Base-by-base conservation (phyloP, 2,113 vertebrate species). In the Nipponia nippon region DNA sequence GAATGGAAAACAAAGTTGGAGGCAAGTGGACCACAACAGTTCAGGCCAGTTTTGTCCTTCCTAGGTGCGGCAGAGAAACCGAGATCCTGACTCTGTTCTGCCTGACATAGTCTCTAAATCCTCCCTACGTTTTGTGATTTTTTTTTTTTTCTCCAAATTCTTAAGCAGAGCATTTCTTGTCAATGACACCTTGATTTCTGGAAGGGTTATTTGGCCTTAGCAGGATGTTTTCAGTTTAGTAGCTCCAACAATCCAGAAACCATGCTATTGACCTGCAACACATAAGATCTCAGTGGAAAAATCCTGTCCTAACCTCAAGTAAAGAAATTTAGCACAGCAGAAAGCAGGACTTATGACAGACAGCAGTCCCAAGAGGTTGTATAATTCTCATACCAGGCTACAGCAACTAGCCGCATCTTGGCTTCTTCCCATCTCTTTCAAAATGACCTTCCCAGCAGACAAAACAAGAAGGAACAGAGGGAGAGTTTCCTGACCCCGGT, bases 381-480 rank as follows among this genome's bases (percentile, higher is more conserved):
- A 13, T 52, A 13, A 83, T 52, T 71, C 89, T 82, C 92, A 70
- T 23, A 15, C 69, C 7, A 26, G 89, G 76, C 84, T 70, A 42
- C 76, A 69, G 73, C 83, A 73, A 89, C 14, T 52, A 88, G 90
- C 88, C 6, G 78, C 87, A 82, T 26, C 88, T 46, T 95, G 95
- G 92, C 92, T 93, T 15, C 88, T 42, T 67, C 94, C 85, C 94
- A 94, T 52, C 26, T 89, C 88, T 78, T 89, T 47, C 85, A 86
- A 13, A 86, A 36, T 4, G 89, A 95, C 94, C 83, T 97, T 90
- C 95, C 76, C 66, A 5, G 71, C 1, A 75, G 55, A 7, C 53
- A 83, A 42, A 56, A 36, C 9, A 19, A 4, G 44, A 46, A 18
- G 66, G 56, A 93, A 17, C 15, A 15, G 59, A 12, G 56, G 25